phyloP scores from a whole-genome alignment of 35 echinoderm and acorn worm species.

The Heliocidaris tuberculata region DNA sequence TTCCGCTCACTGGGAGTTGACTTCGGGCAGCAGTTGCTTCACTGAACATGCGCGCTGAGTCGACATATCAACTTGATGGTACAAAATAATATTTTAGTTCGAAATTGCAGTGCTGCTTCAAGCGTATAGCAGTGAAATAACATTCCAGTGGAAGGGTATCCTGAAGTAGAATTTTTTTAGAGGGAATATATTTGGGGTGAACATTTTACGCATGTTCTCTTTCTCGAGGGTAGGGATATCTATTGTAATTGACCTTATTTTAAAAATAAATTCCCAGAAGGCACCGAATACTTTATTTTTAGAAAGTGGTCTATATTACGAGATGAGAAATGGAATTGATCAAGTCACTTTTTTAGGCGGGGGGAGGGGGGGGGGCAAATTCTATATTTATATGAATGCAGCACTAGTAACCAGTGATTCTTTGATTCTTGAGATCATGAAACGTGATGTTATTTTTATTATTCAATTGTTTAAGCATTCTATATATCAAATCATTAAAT shows the following conservation, averaged over 20 bases:
- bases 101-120: not conserved
- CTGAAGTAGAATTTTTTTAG: not conserved
- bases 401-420: too few species aligned
- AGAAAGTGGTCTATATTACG: too few species aligned
- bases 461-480: not conserved
- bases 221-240: not conserved
- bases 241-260: slow-evolving; percentile 12
- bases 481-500: not conserved
- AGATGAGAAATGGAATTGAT: too few species aligned
- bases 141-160: not conserved
- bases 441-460: too few species aligned
- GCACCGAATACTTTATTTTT: too few species aligned
- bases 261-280: too few species aligned
- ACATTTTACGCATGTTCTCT: not conserved
- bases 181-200: not conserved
- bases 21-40: not conserved
- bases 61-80: not conserved
- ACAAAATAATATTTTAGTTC: not conserved
- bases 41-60: not conserved
- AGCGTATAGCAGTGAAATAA: not conserved
- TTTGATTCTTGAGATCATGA: too few species aligned
- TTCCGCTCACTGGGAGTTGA: not conserved
- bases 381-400: too few species aligned
- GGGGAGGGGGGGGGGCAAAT: too few species aligned
- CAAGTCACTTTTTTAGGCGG: too few species aligned